These are phyloP conservation scores for Tuta absoluta DNA, from an alignment of 2,888 invertebrate species.

Conservation along the genomic window DNA sequence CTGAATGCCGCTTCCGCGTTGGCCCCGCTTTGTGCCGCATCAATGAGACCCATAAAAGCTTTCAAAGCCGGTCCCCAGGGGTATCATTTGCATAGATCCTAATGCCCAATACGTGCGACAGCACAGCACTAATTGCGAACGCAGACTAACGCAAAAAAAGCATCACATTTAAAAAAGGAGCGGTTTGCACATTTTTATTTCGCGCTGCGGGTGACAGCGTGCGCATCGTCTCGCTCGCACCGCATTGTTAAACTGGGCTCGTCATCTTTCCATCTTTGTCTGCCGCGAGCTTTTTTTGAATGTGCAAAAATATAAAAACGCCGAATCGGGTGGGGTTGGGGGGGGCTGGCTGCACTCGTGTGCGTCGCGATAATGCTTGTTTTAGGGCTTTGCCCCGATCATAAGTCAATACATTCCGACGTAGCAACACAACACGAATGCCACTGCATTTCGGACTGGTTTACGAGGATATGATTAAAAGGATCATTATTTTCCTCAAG, in stretches of 20 bases:
- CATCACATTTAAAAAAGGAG: slow-evolving; percentile 78
- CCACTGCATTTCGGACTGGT: slow-evolving; percentile 7
- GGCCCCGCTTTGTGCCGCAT: slow-evolving; percentile 47
- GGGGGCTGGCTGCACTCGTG: slow-evolving; percentile 69
- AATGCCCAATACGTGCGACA: slow-evolving; percentile 66
- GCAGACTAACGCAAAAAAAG: slow-evolving; percentile 80
- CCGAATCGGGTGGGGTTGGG: slow-evolving; percentile 70
- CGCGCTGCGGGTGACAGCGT: slow-evolving; percentile 72
- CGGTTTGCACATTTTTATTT: slow-evolving; percentile 80
- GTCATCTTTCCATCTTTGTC: slow-evolving; percentile 81
- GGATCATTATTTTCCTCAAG: slow-evolving; percentile 14
- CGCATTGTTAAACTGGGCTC: slow-evolving; percentile 65
- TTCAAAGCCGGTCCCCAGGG: slow-evolving; percentile 42
- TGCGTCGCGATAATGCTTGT: slow-evolving; percentile 74
- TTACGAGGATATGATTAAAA: not conserved
- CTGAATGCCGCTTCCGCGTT: slow-evolving; percentile 65
- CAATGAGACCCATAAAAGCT: slow-evolving; percentile 60
- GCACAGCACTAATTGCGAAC: slow-evolving; percentile 80
- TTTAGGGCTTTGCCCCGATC: slow-evolving; percentile 78
- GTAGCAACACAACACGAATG: slow-evolving; percentile 13
- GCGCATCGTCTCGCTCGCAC: slow-evolving; percentile 71
- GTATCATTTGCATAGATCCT: slow-evolving; percentile 71
- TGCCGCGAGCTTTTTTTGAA: slow-evolving; percentile 76
- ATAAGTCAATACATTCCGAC: slow-evolving; percentile 70
- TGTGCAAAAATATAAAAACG: slow-evolving; percentile 81